Conservation (phyloP, 2,797 vertebrate genomes). For the Coracias cyanogaster region DNA sequence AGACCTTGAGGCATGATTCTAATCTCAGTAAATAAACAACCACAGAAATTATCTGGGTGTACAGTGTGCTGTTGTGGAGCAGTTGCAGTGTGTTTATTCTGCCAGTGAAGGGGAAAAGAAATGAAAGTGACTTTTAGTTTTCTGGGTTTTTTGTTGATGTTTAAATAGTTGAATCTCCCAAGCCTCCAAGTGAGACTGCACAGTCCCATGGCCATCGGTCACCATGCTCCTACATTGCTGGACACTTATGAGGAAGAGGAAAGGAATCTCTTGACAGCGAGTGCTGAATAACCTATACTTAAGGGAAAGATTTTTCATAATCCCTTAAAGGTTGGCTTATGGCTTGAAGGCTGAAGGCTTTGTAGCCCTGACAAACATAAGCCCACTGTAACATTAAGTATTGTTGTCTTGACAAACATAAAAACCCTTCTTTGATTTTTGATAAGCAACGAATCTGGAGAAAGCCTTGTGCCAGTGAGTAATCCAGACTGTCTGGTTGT, state of each 20-base stretch:
- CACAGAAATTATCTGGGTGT: neutral
- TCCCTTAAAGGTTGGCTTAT: neutral
- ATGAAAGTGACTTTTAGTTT: neutral
- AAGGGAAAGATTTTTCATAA: neutral
- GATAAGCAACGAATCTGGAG: neutral
- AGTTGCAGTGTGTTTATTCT: conserved; percentile 6
- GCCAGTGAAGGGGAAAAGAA: conserved; percentile 14
- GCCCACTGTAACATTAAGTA: neutral
- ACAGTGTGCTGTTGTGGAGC: neutral
- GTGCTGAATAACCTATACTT: neutral
- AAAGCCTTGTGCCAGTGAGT: neutral
- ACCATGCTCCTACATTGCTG: neutral
- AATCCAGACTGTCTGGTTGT: neutral
- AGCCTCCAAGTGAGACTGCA: neutral
- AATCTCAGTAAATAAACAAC: conserved; percentile 50
- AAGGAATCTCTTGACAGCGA: neutral
- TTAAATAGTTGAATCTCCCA: neutral
- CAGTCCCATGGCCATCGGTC: neutral
- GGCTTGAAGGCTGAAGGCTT: neutral
- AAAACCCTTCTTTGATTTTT: neutral
- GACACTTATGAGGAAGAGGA: neutral
- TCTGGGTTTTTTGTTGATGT: neutral
- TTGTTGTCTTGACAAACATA: neutral
- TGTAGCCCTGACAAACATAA: neutral
- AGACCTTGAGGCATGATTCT: conserved; percentile 12